Percentiles rank a stretch among this genome's conserved stretches.
Evolutionary conservation across 2,113 vertebrate species (phyloP).

Genomic region (Lepidothrix coronata): DNA sequence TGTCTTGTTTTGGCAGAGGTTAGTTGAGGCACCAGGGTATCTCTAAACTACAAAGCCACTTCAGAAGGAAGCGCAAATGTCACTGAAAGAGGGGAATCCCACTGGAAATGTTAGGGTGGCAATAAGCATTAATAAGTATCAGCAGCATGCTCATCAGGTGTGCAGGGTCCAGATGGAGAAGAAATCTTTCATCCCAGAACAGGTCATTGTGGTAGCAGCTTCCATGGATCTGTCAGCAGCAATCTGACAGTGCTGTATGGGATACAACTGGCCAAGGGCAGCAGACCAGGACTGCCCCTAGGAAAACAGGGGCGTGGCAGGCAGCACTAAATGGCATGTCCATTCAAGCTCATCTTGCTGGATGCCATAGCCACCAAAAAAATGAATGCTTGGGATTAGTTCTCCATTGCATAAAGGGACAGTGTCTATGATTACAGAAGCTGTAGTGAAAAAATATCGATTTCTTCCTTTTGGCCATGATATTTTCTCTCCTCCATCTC

Average conservation of each 20-base stretch:
- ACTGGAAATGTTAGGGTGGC: background rate
- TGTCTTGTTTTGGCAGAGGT: background rate
- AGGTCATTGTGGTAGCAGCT: background rate
- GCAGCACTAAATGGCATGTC: background rate
- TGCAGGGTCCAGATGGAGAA: background rate
- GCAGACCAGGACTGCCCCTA: background rate
- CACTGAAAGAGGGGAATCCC: background rate
- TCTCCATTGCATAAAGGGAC: background rate
- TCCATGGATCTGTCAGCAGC: background rate
- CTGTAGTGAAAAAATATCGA: background rate
- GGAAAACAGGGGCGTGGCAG: background rate
- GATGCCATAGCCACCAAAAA: background rate
- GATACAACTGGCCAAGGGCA: background rate
- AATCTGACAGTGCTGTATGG: fast-evolving
- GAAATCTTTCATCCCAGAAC: background rate
- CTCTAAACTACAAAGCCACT: background rate
- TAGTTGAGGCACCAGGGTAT: background rate
- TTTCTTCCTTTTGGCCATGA: background rate
- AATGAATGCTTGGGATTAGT: background rate
- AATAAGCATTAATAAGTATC: background rate
- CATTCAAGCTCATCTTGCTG: background rate
- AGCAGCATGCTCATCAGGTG: background rate
- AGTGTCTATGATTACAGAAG: background rate
- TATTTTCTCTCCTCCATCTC: background rate
- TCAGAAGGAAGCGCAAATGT: background rate